Conservation (phyloP, 2,888 invertebrate genomes). For the Saturnia japonica region DNA sequence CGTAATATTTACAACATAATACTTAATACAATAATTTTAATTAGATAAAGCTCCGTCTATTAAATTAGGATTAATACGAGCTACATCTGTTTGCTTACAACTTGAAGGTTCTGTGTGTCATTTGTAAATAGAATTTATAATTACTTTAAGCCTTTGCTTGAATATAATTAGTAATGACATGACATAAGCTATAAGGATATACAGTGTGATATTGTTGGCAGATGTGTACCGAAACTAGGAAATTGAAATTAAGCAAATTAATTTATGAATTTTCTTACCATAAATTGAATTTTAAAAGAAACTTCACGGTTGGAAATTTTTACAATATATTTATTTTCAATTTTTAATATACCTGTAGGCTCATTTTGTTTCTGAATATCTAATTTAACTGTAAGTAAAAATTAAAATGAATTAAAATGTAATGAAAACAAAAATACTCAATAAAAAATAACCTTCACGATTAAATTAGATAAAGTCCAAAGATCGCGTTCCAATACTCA, state of each 20-base stretch:
- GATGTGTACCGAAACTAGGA: background rate
- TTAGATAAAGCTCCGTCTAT: background rate
- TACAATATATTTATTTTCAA: no score
- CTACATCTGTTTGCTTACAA: background rate
- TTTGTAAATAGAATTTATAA: slow-evolving; percentile 3
- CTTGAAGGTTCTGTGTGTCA: background rate
- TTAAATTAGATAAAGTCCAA: background rate
- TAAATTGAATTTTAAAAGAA: no score
- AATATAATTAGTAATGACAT: background rate
- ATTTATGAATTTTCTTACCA: no score
- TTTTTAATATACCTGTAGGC: no score
- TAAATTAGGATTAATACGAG: background rate
- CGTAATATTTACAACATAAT: background rate
- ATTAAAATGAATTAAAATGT: no score
- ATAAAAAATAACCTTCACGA: no score
- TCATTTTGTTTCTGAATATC: no score
- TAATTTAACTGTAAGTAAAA: no score
- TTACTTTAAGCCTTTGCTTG: background rate
- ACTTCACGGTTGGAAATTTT: no score
- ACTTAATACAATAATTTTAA: background rate
- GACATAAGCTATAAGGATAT: background rate
- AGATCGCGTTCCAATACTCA: background rate
- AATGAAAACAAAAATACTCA: no score
- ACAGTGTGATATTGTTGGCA: no score
- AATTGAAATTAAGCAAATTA: no score